Base-by-base conservation (phyloP, 2,888 invertebrate species). In the Priapulus caudatus region DNA sequence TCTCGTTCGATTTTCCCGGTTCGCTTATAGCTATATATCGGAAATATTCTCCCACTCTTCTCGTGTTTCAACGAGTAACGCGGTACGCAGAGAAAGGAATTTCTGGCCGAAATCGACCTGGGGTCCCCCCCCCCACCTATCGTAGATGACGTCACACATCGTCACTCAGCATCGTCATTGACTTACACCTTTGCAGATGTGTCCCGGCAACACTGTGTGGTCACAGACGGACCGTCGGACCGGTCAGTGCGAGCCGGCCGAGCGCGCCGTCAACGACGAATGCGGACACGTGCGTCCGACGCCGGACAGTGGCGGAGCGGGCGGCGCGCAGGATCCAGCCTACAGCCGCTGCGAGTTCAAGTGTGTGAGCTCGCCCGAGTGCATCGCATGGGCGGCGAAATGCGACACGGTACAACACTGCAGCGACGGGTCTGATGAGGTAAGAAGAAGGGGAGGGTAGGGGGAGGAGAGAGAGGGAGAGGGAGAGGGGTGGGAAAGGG, bases 361-460 rank as follows among this genome's bases (percentile, higher is more conserved):
- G n/a, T 33, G 33, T 33, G n/a, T 10, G 33, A 33, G n/a, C 33
- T 33, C 33, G 10, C 33, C 33, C 33, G 33, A 33, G n/a, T 33
- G 33, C 33, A 33, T 33, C 33, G n/a, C n/a, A 10, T 33, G 33
- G 33, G n/a, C 33, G 10, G 33, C 33, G n/a, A 33, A 33, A n/a
- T 33, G 33, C n/a, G 33, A 33, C 33, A n/a, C 10, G 10, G n/a
- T 10, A 10, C 33, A 10, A 33, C 10, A 33, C 33, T 33, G 33
- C n/a, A n/a, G 33, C n/a, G 33, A 33, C 33, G 33, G 33, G 10
- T 33, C 33, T 33, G 33, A 33, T 33, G 33, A 33, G n/a, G 33
- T 33, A 33, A n/a, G n/a, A n/a, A n/a, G n/a, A n/a, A n/a, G n/a
- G n/a, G n/a, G n/a, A n/a, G n/a, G n/a, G n/a, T n/a, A n/a, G n/a